Conservation (phyloP, 1,140 invertebrate species). For the Drosophila baimaii region DNA sequence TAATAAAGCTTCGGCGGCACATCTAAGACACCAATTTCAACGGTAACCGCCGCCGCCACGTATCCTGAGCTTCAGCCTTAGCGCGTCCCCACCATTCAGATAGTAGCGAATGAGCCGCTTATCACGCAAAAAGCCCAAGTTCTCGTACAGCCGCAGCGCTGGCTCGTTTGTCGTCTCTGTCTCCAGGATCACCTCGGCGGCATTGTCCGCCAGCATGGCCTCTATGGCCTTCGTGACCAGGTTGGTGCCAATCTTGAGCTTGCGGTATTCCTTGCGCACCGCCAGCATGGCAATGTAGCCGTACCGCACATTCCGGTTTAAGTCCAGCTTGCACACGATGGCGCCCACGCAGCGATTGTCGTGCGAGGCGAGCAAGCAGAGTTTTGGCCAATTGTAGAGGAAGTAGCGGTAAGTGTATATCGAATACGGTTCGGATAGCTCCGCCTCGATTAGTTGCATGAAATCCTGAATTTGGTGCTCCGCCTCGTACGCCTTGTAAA, state of each 20-base stretch:
- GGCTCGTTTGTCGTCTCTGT: constrained; percentile 99
- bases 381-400: constrained; percentile 99
- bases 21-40: constrained; percentile 76
- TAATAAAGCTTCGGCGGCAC: constrained; percentile 61
- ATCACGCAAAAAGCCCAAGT: constrained; percentile 98
- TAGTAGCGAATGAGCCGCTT: constrained; percentile 99
- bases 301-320: constrained; percentile 93
- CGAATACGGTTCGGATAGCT: constrained; percentile 99
- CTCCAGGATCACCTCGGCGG: constrained; percentile 99
- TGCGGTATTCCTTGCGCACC: constrained; percentile 97
- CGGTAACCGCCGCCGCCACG: constrained; percentile 84
- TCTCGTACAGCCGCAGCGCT: constrained; percentile 97
- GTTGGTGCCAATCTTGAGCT: constrained; percentile 94
- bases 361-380: constrained; percentile 97
- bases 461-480: constrained; percentile 96
- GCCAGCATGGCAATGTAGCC: constrained; percentile 99
- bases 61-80: constrained; percentile 98
- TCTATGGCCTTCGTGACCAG: constrained; percentile 90
- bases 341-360: constrained; percentile 95
- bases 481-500: constrained; percentile 92
- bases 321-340: constrained; percentile 98
- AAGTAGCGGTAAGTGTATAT: constrained; percentile 99
- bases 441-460: constrained; percentile 99
- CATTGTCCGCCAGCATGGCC: constrained; percentile 97
- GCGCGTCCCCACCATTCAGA: constrained; percentile 98